These are phyloP conservation scores for Phacellophora camtschatica DNA, from an alignment of 30 jellyfish, hydroid and myxozoan species.

Conservation along the genomic window DNA sequence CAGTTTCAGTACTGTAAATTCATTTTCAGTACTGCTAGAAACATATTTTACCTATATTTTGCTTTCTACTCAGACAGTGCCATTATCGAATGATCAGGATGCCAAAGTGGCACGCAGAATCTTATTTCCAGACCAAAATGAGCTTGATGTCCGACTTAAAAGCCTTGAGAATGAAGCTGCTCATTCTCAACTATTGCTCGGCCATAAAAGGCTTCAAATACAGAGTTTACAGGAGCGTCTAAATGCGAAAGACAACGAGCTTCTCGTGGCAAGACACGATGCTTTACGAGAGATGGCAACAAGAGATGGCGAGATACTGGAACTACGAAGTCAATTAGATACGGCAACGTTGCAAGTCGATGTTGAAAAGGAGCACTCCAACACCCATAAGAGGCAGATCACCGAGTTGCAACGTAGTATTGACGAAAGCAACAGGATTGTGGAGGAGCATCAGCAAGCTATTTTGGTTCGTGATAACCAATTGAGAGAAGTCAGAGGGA, in stretches of 20 bases:
- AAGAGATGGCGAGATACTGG: slow-evolving; percentile 10
- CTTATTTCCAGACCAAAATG: neutral
- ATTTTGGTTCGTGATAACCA: slow-evolving; percentile 57
- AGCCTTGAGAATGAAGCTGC: slow-evolving; percentile 89
- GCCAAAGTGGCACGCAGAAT: slow-evolving; percentile 62
- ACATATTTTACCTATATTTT: neutral
- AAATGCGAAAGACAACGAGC: neutral
- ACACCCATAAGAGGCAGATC: slow-evolving; percentile 2
- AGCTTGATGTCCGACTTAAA: slow-evolving; percentile 48
- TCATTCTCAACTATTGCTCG: slow-evolving; percentile 76
- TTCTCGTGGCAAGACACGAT: slow-evolving; percentile 19
- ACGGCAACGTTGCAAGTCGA: slow-evolving; percentile 17
- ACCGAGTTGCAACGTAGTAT: slow-evolving; percentile 19
- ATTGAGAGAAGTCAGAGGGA: slow-evolving; percentile 31
- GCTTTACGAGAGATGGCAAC: slow-evolving; percentile 24
- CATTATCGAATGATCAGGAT: neutral
- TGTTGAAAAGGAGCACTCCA: slow-evolving; percentile 48
- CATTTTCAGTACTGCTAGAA: neutral
- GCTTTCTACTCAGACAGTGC: neutral
- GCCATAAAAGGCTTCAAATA: slow-evolving; percentile 77
- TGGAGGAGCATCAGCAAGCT: slow-evolving; percentile 64
- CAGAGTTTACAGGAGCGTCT: slow-evolving; percentile 64
- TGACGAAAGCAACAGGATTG: neutral
- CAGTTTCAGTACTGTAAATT: neutral
- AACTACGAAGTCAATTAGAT: slow-evolving; percentile 17